phyloP scores from a whole-genome alignment of 1,140 invertebrate species.

The Penaeus indicus region DNA sequence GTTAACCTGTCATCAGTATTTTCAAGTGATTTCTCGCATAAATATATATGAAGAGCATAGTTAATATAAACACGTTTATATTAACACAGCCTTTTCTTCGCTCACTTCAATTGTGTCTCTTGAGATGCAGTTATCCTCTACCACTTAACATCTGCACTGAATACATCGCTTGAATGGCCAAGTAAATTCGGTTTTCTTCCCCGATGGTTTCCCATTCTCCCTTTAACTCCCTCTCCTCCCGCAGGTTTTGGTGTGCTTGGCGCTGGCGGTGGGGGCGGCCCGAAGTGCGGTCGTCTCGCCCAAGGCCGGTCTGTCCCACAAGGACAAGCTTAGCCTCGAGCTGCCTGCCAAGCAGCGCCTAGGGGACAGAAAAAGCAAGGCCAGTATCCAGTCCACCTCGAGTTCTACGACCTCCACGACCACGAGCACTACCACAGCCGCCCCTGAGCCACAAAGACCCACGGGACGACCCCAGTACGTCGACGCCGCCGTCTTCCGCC shows the following conservation, averaged over 20 bases:
- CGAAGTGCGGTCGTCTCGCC: not conserved
- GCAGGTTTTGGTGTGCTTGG: conserved; percentile 18
- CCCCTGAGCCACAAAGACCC: conserved; percentile 1
- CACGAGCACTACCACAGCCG: not conserved
- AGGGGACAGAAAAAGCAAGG: not conserved
- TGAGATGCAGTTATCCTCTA: too few relatives aligned
- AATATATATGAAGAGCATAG: too few relatives aligned
- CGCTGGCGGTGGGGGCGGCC: not conserved
- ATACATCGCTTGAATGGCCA: too few relatives aligned
- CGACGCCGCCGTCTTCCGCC: conserved; percentile 37
- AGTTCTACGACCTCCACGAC: not conserved
- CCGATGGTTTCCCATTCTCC: not conserved
- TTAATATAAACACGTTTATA: too few relatives aligned
- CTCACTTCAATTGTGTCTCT: too few relatives aligned
- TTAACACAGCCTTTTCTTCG: too few relatives aligned
- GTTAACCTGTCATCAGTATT: too few relatives aligned
- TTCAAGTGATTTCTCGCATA: too few relatives aligned
- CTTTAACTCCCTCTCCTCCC: not conserved
- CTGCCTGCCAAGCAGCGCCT: conserved; percentile 24
- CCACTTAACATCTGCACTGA: too few relatives aligned
- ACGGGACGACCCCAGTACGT: conserved; percentile 16
- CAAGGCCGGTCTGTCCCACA: conserved; percentile 28
- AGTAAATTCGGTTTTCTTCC: not conserved
- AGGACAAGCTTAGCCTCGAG: conserved; percentile 46
- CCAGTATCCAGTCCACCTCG: not conserved